Evolutionary conservation across 2,113 vertebrate genomes (phyloP), one percentile per base, ranked within the genome.

Genomic region (Actenoides lindsayi): DNA sequence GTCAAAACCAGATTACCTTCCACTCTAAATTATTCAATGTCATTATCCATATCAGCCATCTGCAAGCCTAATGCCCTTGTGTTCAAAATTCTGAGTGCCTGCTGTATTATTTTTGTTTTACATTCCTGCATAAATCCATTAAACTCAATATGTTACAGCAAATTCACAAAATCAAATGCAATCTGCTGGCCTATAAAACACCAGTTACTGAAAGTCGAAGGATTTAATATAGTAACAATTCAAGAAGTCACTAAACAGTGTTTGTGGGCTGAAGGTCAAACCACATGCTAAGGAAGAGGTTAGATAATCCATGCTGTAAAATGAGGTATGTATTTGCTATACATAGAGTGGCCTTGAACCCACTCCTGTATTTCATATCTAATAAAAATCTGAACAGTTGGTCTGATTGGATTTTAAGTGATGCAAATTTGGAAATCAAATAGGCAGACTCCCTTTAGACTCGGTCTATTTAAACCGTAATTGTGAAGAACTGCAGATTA

Each of bases 361-460:
- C 95, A 93, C 92, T 74, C 17, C 24, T 95, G 97, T 96, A 97
- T 94, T 96, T 94, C 83, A 81, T 96, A 97, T 83, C 96, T 97
- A 97, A 98, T 97, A 97, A 97, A 97, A 98, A 98, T 97, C 95
- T 62, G 70, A 98, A 98, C 97, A 98, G 97, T 98, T 98, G 97
- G 97, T 92, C 97, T 98, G 98, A 98, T 98, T 98, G 97, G 97
- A 98, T 98, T 98, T 98, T 98, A 98, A 98, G 96, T 97, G 97
- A 98, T 97, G 97, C 96, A 98, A 98, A 98, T 98, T 97, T 98
- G 93, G 97, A 98, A 98, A 98, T 98, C 97, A 98, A 98, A 98
- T 95, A 97, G 96, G 92, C 96, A 97, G 97, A 96, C 71, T 98
- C 98, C 98, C 97, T 97, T 97, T 96, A 97, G 98, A 98, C 90